Evolutionary conservation across 2,113 vertebrate species (phyloP), one percentile per base, ranked within the genome.

Genomic region (Protomyctophum bolini): DNA sequence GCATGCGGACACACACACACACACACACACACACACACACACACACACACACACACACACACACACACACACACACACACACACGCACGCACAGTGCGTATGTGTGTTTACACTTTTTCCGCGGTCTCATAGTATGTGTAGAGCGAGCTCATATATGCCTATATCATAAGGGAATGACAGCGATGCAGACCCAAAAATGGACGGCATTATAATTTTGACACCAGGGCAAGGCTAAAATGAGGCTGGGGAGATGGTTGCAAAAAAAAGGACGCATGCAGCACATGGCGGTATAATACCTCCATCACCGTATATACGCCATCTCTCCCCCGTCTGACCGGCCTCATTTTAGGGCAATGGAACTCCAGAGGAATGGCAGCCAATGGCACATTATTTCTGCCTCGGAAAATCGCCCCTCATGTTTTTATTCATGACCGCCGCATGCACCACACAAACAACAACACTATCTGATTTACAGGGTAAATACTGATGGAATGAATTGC

Each of bases 271-370:
- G 15, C 45, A 3, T 14, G 62, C 46, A 45, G 75, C n/a, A 8
- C n/a, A 65, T 41, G 10, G 15, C 6, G 66, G 68, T 76, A 85
- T 84, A 86, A 85, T 83, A 86, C 79, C 21, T 2, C 58, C 82
- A 73, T 80, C 76, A 77, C 46, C 71, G 72, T 15, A 14, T 47
- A 15, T 79, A 77, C 70, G 50, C 70, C 85, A 86, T 85, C 82
- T 66, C 82, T 86, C 87, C 79, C 33, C 68, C 12, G 50, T 84
- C 82, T 88, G 86, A 91, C 84, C 85, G 60, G 79, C 69, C 81
- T 87, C 88, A 86, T 90, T 91, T 89, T 84, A 88, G 89, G 88
- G 83, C 84, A 89, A 83, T 75, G 76, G 70, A 88, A 76, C 81
- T 80, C 77, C 71, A 73, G 78, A 73, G 83, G 63, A 85, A 83